phyloP scores from a whole-genome alignment of 2,113 vertebrate species.

The Sebastes schlegelii region DNA sequence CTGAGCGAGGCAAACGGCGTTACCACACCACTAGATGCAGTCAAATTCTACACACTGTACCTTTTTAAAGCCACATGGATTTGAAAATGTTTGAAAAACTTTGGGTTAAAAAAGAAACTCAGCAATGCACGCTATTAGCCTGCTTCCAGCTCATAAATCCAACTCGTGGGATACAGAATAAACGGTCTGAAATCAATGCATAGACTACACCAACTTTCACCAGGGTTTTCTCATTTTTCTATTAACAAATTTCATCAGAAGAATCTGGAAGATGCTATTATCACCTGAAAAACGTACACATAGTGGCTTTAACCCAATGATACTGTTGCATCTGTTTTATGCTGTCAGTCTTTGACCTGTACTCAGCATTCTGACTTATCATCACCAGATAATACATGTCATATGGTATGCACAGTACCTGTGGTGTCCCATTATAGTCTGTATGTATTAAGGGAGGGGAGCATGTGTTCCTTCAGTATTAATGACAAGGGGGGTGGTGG shows the following conservation, averaged over 20 bases:
- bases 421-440: not conserved
- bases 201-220: not conserved
- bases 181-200: not conserved
- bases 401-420: not conserved
- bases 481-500: conserved; percentile 58
- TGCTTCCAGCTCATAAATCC: not conserved
- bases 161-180: not conserved
- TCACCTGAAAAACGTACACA: not conserved
- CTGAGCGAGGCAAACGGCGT: too few relatives aligned
- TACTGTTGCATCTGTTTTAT: not conserved
- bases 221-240: too few relatives aligned
- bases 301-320: not conserved
- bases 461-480: conserved; percentile 63
- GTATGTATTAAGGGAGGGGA: conserved; percentile 37
- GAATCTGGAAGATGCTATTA: not conserved
- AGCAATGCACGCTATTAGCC: not conserved
- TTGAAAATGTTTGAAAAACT: too few relatives aligned
- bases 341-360: not conserved
- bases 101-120: not conserved
- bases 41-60: too few relatives aligned
- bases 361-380: not conserved
- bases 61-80: not conserved
- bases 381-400: not conserved
- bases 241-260: too few relatives aligned
- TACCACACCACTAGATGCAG: too few relatives aligned